Evolutionary conservation across 2,888 invertebrate genomes (phyloP).

Genomic region (Cephus spinipes): DNA sequence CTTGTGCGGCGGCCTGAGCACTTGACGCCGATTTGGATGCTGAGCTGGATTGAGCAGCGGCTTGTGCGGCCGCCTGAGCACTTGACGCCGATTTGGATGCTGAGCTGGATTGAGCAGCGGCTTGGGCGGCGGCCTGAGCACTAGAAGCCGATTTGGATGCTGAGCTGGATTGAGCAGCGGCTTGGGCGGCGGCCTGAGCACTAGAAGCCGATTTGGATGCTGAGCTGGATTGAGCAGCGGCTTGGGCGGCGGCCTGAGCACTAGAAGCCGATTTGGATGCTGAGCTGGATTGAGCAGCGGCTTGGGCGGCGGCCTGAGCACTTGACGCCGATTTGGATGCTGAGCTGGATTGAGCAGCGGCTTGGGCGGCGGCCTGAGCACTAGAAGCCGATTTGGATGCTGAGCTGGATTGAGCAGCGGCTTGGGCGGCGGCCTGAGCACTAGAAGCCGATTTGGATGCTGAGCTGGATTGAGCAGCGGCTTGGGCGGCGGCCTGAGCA

Average conservation of each 20-base stretch:
- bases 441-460: no score
- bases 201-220: not conserved
- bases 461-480: not conserved
- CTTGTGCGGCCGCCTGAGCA: no score
- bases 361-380: no score
- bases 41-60: not conserved
- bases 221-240: not conserved
- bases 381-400: not conserved
- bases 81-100: not conserved
- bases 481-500: not conserved
- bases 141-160: not conserved
- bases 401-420: not conserved
- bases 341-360: not conserved
- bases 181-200: no score
- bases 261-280: no score
- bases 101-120: not conserved
- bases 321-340: not conserved
- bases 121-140: no score
- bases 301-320: not conserved
- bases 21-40: not conserved
- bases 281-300: not conserved
- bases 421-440: no score
- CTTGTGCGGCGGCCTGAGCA: no score
- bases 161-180: not conserved
- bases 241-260: no score